These are phyloP conservation scores for Simalia tracyae DNA, from an alignment of 2,797 vertebrate species.

Conservation along the genomic window DNA sequence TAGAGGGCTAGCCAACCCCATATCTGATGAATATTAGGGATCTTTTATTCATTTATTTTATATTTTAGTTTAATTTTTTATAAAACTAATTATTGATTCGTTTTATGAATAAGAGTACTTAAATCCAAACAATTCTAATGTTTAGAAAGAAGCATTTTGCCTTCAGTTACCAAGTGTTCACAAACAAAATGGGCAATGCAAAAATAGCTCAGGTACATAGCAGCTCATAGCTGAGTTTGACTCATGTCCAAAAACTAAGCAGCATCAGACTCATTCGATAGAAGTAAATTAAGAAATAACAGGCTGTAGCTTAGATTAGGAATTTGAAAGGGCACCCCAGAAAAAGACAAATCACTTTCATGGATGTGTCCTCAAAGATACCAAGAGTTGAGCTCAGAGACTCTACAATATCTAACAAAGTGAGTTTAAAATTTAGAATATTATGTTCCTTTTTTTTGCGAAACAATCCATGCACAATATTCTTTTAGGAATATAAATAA, in stretches of 20 bases:
- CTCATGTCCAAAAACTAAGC: background rate
- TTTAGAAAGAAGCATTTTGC: background rate
- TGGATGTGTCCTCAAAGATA: background rate
- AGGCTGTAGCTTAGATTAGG: background rate
- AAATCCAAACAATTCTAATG: background rate
- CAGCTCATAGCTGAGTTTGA: background rate
- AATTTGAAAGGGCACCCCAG: background rate
- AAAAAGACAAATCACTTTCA: background rate
- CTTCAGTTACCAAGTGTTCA: background rate
- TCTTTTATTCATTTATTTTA: background rate
- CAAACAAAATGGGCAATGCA: background rate
- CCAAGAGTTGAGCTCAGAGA: background rate
- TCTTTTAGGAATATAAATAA: too few relatives aligned
- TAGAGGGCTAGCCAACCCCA: too few relatives aligned
- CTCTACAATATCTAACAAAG: background rate
- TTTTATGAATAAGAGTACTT: background rate
- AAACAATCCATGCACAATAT: too few relatives aligned
- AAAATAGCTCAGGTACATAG: background rate
- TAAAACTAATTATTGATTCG: background rate
- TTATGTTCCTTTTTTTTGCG: background rate
- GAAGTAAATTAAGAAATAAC: background rate
- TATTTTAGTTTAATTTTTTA: background rate
- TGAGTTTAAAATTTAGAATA: background rate
- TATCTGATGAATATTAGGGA: background rate
- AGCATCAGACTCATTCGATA: background rate